Conservation (phyloP, 2,113 vertebrate species). For the Spheniscus mendiculus region DNA sequence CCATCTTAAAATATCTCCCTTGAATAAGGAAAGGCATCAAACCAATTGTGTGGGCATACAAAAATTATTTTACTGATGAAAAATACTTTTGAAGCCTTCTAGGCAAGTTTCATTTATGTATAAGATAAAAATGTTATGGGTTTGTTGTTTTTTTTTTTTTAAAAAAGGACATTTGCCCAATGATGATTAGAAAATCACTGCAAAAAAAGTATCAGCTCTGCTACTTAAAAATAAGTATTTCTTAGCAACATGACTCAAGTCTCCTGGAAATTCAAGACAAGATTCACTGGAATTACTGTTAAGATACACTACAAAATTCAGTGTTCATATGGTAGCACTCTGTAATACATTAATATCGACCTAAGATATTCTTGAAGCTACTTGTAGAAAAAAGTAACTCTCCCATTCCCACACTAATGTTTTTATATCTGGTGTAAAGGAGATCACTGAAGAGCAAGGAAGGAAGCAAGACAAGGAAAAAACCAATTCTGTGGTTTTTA, state of each 20-base stretch:
- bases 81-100: not conserved
- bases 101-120: not conserved
- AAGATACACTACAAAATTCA: not conserved
- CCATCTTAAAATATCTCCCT: not conserved
- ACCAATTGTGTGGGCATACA: not conserved
- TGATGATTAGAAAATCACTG: not conserved
- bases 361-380: not conserved
- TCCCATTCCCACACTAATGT: not conserved
- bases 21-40: not conserved
- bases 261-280: not conserved
- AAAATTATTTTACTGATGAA: not conserved
- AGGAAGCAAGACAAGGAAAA: not conserved
- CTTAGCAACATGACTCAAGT: not conserved
- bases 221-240: not conserved
- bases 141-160: not conserved
- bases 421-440: not conserved
- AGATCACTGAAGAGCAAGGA: not conserved
- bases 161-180: not conserved
- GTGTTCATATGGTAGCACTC: not conserved
- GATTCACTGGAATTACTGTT: not conserved
- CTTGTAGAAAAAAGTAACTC: not conserved
- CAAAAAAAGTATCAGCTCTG: not conserved
- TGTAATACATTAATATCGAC: not conserved
- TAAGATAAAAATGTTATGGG: not conserved
- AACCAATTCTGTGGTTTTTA: fast-evolving